These are phyloP conservation scores for Calephelis virginiensis DNA, from an alignment of 1,140 invertebrate genomes.

Conservation along the genomic window DNA sequence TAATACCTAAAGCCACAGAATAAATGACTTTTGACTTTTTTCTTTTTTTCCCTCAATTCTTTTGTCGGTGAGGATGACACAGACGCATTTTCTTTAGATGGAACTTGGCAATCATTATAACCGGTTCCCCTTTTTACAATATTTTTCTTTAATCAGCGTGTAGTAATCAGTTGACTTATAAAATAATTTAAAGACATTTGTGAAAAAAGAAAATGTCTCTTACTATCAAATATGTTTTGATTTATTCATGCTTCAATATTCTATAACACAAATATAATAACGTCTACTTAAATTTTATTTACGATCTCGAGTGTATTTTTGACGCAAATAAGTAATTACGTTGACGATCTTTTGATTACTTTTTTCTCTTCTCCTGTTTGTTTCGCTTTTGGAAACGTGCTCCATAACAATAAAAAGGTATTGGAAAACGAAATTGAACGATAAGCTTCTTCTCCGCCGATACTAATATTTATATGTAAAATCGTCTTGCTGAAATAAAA, in stretches of 20 bases:
- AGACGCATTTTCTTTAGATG: too few species aligned
- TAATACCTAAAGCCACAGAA: too few species aligned
- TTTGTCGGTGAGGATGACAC: too few species aligned
- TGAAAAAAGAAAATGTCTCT: too few species aligned
- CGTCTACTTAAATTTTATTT: not conserved
- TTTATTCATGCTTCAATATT: too few species aligned
- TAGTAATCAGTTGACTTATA: too few species aligned
- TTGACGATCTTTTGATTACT: constrained; percentile 13
- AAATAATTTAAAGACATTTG: too few species aligned
- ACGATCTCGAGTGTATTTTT: not conserved
- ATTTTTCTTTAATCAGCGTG: too few species aligned
- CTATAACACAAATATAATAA: not conserved
- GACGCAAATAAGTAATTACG: constrained; percentile 1
- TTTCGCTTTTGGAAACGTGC: constrained; percentile 26
- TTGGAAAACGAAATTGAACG: constrained; percentile 35
- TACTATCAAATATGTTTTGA: not conserved
- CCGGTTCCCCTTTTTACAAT: too few species aligned
- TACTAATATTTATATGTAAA: constrained; percentile 20
- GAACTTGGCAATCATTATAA: too few species aligned
- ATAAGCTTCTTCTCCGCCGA: constrained; percentile 19
- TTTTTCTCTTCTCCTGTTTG: constrained; percentile 10
- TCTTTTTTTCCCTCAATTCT: too few species aligned
- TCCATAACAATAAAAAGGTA: constrained; percentile 27
- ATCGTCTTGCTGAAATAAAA: constrained; percentile 13
- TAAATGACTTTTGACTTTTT: too few species aligned